Evolutionary conservation across 2,888 invertebrate genomes (phyloP).

Genomic region (Sussaba pulchella): DNA sequence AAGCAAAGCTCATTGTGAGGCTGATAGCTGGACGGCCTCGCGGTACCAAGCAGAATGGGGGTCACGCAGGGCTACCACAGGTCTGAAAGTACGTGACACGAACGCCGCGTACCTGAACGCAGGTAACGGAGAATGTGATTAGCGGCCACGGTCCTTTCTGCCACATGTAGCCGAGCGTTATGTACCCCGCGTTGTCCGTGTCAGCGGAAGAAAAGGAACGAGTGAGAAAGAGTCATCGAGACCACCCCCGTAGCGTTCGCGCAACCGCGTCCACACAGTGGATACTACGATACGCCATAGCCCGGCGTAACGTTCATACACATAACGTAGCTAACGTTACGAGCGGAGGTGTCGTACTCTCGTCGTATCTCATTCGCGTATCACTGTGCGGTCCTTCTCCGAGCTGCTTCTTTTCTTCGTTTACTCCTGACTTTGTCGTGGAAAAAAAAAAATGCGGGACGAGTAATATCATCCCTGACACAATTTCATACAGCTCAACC

Average conservation of each 20-base stretch:
- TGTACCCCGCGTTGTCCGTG: conserved; percentile 35
- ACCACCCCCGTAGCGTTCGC: conserved; percentile 76
- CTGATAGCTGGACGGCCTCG: conserved; percentile 3
- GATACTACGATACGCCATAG: conserved; percentile 36
- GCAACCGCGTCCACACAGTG: conserved; percentile 50
- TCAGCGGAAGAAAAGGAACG: conserved; percentile 53
- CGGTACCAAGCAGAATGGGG: conserved; percentile 37
- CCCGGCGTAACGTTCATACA: conserved; percentile 67
- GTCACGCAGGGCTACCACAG: conserved; percentile 40
- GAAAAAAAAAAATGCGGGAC: conserved; percentile 54
- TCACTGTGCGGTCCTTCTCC: conserved; percentile 68
- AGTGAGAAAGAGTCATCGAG: conserved; percentile 61
- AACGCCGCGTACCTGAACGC: conserved; percentile 67
- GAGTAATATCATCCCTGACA: conserved; percentile 1
- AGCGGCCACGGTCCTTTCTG: conserved; percentile 67
- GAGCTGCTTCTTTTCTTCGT: conserved; percentile 30
- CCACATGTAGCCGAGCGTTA: conserved; percentile 28
- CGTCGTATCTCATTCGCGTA: conserved; percentile 77
- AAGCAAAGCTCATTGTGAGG: conserved; percentile 12
- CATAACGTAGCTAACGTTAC: conserved; percentile 77
- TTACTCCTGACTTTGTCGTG: conserved; percentile 29
- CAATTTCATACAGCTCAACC: not conserved
- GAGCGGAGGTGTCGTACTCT: conserved; percentile 72
- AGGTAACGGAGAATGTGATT: conserved; percentile 74
- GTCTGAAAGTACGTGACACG: conserved; percentile 50